Evolutionary conservation across 2,888 invertebrate species (phyloP).

Genomic region (Lapara coniferarum): DNA sequence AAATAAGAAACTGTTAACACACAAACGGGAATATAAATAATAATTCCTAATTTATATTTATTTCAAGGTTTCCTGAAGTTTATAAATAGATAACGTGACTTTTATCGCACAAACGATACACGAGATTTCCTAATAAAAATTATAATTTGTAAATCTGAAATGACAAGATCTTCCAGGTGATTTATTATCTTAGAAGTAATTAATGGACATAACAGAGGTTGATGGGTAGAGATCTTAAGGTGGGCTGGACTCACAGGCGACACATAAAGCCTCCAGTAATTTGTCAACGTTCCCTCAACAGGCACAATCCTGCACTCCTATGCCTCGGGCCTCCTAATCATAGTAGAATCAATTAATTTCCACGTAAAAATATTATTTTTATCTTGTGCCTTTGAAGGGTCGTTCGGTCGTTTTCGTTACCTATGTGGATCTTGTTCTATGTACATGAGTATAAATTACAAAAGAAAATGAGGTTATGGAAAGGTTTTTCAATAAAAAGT

Average conservation of each 20-base stretch:
- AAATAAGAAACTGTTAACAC: conserved; percentile 59
- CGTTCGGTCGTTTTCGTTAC: conserved; percentile 17
- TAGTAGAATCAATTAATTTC: conserved; percentile 23
- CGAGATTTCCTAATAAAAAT: not conserved
- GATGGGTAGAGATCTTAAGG: conserved; percentile 40
- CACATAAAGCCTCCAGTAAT: conserved; percentile 29
- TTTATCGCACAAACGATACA: not conserved
- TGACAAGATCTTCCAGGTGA: conserved; percentile 22
- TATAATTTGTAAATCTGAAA: no score
- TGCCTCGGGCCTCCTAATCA: not conserved
- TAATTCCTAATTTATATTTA: no score
- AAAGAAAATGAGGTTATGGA: no score
- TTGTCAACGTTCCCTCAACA: conserved; percentile 29
- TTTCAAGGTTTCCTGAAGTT: not conserved
- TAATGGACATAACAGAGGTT: conserved; percentile 38
- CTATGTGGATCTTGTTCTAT: not conserved
- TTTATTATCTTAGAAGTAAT: conserved; percentile 33
- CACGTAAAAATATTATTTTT: conserved; percentile 29
- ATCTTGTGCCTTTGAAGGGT: conserved; percentile 25
- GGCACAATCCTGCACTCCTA: conserved; percentile 2
- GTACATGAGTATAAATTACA: not conserved
- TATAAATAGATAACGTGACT: not conserved
- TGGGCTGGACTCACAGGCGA: conserved; percentile 21
- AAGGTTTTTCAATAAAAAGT: no score
- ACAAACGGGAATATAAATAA: not conserved